Evolutionary conservation across 2,797 vertebrate genomes (phyloP).

Genomic region (Eulemur mongoz): DNA sequence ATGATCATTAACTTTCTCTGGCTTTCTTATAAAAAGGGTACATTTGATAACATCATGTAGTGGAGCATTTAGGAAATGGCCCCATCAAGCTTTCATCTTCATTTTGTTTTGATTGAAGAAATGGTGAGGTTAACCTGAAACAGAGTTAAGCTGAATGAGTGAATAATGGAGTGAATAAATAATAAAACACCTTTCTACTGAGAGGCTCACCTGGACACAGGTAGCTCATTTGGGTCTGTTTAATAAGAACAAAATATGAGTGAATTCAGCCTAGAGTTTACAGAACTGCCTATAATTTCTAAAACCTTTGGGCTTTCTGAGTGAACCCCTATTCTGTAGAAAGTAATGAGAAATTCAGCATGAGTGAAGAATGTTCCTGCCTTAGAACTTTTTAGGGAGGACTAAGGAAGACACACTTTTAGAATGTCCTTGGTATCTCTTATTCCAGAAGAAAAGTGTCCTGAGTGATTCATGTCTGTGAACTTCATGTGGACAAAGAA

Average conservation of each 20-base stretch:
- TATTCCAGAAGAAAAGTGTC: neutral
- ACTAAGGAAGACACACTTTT: neutral
- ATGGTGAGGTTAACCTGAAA: neutral
- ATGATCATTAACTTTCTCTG: neutral
- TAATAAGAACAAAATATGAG: neutral
- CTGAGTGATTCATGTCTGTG: neutral
- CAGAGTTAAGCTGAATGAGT: neutral
- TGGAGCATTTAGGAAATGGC: neutral
- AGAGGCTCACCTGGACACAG: neutral
- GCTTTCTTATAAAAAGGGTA: neutral
- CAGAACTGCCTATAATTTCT: neutral
- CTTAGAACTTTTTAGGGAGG: neutral
- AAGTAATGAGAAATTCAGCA: neutral
- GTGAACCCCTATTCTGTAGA: neutral
- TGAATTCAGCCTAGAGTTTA: neutral
- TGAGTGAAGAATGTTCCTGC: neutral
- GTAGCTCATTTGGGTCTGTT: neutral
- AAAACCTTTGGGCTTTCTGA: slow-evolving; percentile 18
- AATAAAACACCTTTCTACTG: neutral
- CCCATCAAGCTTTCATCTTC: neutral
- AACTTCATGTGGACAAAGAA: neutral
- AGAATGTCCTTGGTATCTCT: neutral
- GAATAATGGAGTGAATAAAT: neutral
- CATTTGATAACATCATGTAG: neutral
- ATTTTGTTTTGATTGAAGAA: slow-evolving; percentile 1